These are phyloP conservation scores for Gopherus evgoodei DNA, from an alignment of 2,113 vertebrate genomes.

Conservation along the genomic window DNA sequence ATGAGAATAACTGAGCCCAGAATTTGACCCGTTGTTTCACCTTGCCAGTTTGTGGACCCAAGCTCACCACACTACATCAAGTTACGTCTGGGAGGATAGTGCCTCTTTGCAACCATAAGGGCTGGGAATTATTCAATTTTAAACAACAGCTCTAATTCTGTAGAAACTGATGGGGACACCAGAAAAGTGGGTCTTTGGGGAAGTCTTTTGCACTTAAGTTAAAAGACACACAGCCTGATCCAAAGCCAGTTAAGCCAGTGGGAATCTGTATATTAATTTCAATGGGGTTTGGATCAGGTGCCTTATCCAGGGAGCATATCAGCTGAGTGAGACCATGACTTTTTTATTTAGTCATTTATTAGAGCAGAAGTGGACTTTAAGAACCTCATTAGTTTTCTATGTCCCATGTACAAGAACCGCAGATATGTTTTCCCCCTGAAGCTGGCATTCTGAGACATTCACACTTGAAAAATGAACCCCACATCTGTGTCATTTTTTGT, in stretches of 20 bases:
- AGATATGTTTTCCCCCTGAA: not conserved
- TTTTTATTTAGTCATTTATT: not conserved
- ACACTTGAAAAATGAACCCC: not conserved
- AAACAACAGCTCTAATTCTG: not conserved
- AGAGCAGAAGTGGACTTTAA: not conserved
- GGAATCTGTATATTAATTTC: not conserved
- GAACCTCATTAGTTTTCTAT: not conserved
- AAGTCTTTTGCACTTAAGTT: not conserved
- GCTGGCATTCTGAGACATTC: not conserved
- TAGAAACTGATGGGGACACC: not conserved
- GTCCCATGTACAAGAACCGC: not conserved
- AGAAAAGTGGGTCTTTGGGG: not conserved
- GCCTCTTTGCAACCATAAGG: not conserved
- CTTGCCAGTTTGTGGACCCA: not conserved
- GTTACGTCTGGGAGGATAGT: not conserved
- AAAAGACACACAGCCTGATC: not conserved
- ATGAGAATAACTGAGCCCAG: accelerated
- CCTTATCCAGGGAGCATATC: not conserved
- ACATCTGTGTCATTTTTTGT: not conserved
- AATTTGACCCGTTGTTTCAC: not conserved
- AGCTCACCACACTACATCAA: not conserved
- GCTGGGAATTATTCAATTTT: not conserved
- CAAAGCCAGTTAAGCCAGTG: not conserved
- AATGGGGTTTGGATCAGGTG: not conserved
- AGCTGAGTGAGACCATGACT: not conserved